Evolutionary conservation across 2,113 vertebrate species (phyloP), one percentile per base, ranked within the genome.

Genomic region (Eclectus roratus): DNA sequence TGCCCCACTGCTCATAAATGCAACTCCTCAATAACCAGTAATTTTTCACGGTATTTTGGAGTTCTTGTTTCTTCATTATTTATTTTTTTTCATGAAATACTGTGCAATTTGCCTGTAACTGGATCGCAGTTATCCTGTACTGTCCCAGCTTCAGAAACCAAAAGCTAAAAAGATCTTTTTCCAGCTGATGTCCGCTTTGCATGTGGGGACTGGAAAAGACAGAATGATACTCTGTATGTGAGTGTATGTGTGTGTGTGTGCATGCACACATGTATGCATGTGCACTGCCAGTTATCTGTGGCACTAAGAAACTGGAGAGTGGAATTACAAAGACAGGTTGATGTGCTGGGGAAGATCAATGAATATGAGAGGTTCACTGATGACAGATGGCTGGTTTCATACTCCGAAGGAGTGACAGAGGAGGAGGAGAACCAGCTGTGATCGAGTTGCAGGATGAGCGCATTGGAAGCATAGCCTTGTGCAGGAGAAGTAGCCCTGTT

Each of bases 341-440:
- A 86, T 94, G 82, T 85, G 65, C 80, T 91, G 69, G 73, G 89
- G 80, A 96, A 96, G 96, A 96, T 97, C 97, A 96, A 93, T 97
- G 96, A 95, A 91, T 96, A 85, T 49, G 80, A 93, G 94, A 97
- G 92, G 93, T 89, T 93, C 94, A 80, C 79, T 96, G 94, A 96
- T 97, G 94, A 96, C 80, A 96, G 96, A 94, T 93, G 94, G 89
- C 94, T 96, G 90, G 73, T 94, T 97, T 96, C 91, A 53, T 82
- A 95, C 94, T 96, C 95, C 35, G 94, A 97, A 97, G 88, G 91
- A 91, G 77, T 91, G 95, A 94, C 93, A 95, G 91, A 96, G 93
- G 89, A 97, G 95, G 95, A 97, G 96, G 96, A 97, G 97, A 94
- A 96, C 95, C 95, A 96, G 92, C 91, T 97, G 96, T 94, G 96